Percentiles rank a stretch among this genome's conserved stretches.
These are phyloP conservation scores for Tragelaphus scriptus DNA, from an alignment of 2,113 vertebrate genomes.

Conservation along the genomic window DNA sequence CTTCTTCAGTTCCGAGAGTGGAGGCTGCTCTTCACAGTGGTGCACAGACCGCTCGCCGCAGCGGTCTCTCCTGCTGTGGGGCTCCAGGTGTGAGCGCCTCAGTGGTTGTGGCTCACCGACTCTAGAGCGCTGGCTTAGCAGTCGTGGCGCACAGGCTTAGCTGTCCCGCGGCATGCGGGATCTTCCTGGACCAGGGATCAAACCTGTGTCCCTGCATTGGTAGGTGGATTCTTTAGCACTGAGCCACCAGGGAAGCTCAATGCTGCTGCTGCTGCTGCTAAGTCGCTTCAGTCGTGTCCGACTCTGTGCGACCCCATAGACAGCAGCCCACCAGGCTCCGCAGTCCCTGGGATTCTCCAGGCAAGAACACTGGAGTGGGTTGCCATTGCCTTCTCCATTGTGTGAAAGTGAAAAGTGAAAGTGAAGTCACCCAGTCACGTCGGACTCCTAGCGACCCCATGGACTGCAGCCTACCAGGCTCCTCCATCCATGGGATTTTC, in stretches of 20 bases:
- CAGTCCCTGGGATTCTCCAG: no score
- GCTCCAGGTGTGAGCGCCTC: fast-evolving
- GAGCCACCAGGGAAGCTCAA: neutral
- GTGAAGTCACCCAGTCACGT: no score
- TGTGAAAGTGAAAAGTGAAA: no score
- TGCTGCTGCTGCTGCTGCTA: neutral
- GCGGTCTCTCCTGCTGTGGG: fast-evolving
- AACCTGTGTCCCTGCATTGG: neutral
- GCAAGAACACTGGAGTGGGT: no score
- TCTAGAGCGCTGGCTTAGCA: neutral
- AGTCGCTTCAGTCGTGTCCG: no score
- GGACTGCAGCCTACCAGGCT: no score
- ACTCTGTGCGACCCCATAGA: no score
- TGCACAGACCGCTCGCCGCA: fast-evolving
- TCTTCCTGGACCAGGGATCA: neutral
- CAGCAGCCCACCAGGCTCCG: no score
- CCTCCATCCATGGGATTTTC: no score
- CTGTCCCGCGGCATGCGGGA: fast-evolving
- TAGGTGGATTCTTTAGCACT: neutral
- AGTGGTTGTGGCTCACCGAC: neutral
- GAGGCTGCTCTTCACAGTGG: neutral
- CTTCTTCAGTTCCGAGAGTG: neutral
- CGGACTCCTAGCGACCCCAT: no score
- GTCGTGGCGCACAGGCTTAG: neutral
- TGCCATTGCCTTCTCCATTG: no score